Base-by-base conservation (phyloP, 2,888 invertebrate genomes). In the Cephus runcator region DNA sequence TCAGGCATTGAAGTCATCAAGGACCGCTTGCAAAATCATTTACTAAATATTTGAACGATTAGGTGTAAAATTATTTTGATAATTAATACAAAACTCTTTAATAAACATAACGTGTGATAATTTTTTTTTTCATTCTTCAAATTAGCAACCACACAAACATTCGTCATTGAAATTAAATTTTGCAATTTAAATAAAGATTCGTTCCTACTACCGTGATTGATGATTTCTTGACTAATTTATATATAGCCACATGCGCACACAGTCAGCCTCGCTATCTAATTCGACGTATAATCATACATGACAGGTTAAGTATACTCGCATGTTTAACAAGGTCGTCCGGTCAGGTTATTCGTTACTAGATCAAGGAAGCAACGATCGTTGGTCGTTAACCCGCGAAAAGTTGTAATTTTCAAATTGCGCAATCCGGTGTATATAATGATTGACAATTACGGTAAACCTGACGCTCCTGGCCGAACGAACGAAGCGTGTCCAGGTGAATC, bases 381-480 rank as follows among this genome's bases (percentile, higher is more conserved):
- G 56, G 83, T 82, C 80, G 82, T 83, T 85, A 83, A 83, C 78
- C 80, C 81, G 77, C 84, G 80, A 79, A 79, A 83, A 81, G 78
- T 73, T 80, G 86, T 77, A 85, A 87, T 87, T 81, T 79, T 69
- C 76, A 73, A 75, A 73, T 88, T 88, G 83, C 80, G 85, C 81
- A 87, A 89, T 80, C 78, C 34, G 79, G 68, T 34, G 36, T 34
- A 23, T 30, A 73, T 87, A 87, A 88, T 88, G 86, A 88, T 86
- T 81, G 81, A 81, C 84, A 84, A 88, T 87, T 86, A 86, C 84
- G 81, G 69, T 77, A 85, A 85, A 85, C 86, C 84, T 84, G 56
- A 56, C 56, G 56, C 56, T 56, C 56, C 56, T 23, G 56, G 56
- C 23, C 3, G 23, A 56, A 23, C 56, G 23, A 56, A 15, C 23